Conservation (phyloP, 1,140 invertebrate genomes). For the Drosophila suzukii region DNA sequence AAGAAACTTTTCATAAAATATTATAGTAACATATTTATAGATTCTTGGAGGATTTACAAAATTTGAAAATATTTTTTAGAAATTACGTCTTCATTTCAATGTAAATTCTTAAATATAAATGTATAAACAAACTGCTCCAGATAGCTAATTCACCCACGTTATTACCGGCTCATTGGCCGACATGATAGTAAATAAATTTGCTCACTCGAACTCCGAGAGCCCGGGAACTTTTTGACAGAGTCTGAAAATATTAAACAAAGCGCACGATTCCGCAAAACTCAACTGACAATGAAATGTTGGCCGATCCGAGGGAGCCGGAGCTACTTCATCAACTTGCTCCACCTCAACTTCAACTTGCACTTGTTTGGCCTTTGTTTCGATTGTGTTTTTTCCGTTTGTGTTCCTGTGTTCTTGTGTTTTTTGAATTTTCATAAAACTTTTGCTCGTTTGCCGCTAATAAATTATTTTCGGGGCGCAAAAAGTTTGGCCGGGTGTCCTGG, state of each 20-base stretch:
- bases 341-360: slow-evolving; percentile 38
- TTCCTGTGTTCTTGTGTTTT: slow-evolving; percentile 31
- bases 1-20: too few species aligned
- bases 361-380: slow-evolving; percentile 50
- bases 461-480: slow-evolving; percentile 70
- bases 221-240: slow-evolving; percentile 59
- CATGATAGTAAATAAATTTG: slow-evolving; percentile 64
- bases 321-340: slow-evolving; percentile 40
- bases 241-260: slow-evolving; percentile 71
- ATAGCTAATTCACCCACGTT: background rate
- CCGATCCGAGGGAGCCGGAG: slow-evolving; percentile 16
- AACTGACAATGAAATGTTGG: slow-evolving; percentile 64
- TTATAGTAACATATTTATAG: too few species aligned
- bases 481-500: slow-evolving; percentile 33
- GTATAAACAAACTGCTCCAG: background rate
- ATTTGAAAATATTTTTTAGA: too few species aligned
- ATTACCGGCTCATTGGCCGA: slow-evolving; percentile 20
- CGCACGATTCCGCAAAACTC: slow-evolving; percentile 40
- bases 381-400: slow-evolving; percentile 18
- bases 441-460: slow-evolving; percentile 81
- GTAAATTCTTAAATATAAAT: too few species aligned
- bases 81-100: too few species aligned
- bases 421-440: slow-evolving; percentile 81
- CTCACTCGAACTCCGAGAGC: slow-evolving; percentile 16
- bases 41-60: too few species aligned